Percentiles rank a stretch among this genome's conserved stretches.
Evolutionary conservation across 2,888 invertebrate genomes (phyloP).

Genomic region (Mechanitis messenoides): DNA sequence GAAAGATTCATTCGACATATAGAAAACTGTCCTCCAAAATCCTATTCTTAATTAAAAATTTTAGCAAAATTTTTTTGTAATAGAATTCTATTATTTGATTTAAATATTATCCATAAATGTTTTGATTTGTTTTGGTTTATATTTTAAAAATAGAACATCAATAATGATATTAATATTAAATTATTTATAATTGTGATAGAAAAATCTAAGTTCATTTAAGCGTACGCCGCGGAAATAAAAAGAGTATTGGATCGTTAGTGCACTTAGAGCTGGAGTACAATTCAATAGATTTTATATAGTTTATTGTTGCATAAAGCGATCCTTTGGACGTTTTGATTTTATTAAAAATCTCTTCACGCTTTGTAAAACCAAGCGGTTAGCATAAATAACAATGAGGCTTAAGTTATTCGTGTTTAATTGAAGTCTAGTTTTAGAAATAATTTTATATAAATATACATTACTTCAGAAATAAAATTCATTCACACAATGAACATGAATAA

Average conservation of each 20-base stretch:
- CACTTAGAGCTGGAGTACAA: slow-evolving; percentile 5
- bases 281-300: slow-evolving; percentile 3
- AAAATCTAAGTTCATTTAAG: slow-evolving; percentile 6
- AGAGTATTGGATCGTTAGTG: slow-evolving; percentile 5
- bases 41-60: too few species aligned
- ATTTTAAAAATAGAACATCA: too few species aligned
- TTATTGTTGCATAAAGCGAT: slow-evolving; percentile 6
- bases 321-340: slow-evolving; percentile 4
- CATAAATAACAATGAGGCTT: not conserved
- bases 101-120: too few species aligned
- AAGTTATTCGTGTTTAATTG: not conserved
- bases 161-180: not conserved
- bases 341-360: slow-evolving; percentile 1
- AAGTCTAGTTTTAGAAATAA: not conserved
- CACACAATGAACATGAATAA: too few species aligned
- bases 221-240: not conserved
- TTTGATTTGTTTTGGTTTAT: too few species aligned
- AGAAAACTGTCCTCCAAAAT: too few species aligned
- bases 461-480: too few species aligned
- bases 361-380: not conserved
- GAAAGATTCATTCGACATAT: too few species aligned
- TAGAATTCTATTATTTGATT: too few species aligned
- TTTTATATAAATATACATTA: too few species aligned
- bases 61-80: too few species aligned
- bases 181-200: not conserved